Evolutionary conservation across 2,113 vertebrate genomes (phyloP).

Genomic region (Lophius piscatorius): DNA sequence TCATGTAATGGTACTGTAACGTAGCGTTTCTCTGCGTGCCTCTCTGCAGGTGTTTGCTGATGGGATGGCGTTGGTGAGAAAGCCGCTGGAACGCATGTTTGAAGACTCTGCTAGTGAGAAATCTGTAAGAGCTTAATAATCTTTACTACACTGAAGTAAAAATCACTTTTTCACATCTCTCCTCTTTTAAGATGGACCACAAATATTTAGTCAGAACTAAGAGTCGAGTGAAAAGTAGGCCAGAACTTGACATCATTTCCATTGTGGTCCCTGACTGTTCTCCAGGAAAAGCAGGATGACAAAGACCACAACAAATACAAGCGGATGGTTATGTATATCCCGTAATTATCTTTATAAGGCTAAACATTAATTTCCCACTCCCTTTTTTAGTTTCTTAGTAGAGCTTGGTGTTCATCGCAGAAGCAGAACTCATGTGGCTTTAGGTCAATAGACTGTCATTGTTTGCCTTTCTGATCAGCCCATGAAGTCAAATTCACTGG

Average conservation of each 20-base stretch:
- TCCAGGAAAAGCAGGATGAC: conserved; percentile 12
- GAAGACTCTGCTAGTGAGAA: conserved; percentile 87
- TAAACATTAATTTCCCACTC: conserved; percentile 22
- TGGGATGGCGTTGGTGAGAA: conserved; percentile 85
- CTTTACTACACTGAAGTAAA: too few relatives aligned
- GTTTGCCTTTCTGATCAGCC: conserved; percentile 43
- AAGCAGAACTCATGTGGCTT: conserved; percentile 34
- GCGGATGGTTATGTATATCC: too few relatives aligned
- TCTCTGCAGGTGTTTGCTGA: conserved; percentile 90
- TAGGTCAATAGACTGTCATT: conserved; percentile 48
- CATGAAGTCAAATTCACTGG: conserved; percentile 39
- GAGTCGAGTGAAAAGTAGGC: not conserved
- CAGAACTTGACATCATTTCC: not conserved
- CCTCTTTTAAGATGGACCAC: conserved; percentile 1
- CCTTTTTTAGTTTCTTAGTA: conserved; percentile 22
- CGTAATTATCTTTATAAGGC: conserved; percentile 28
- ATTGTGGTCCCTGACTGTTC: not conserved
- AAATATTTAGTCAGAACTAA: too few relatives aligned
- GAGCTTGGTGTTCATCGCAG: conserved; percentile 34
- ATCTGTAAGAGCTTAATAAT: conserved; percentile 83
- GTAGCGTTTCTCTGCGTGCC: not conserved
- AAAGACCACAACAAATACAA: conserved; percentile 10
- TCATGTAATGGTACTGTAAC: not conserved
- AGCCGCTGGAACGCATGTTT: conserved; percentile 88
- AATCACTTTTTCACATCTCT: not conserved